These are phyloP conservation scores for Corbicula japonica DNA, from an alignment of 2,888 invertebrate genomes.

Conservation along the genomic window DNA sequence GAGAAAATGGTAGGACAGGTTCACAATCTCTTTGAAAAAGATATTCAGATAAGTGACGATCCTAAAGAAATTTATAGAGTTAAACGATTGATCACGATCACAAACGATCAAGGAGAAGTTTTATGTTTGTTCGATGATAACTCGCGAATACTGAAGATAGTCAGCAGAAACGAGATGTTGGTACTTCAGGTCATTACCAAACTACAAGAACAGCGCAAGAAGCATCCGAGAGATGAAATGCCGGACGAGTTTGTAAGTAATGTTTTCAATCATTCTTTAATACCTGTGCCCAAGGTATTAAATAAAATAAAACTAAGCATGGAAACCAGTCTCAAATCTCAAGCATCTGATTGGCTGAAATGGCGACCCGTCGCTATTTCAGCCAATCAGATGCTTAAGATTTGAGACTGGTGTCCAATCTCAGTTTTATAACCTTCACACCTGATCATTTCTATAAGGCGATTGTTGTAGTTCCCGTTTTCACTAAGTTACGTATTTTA, in stretches of 20 bases:
- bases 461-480: too few species aligned
- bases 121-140: constrained; percentile 55
- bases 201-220: constrained; percentile 19
- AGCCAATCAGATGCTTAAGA: too few species aligned
- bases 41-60: constrained; percentile 34
- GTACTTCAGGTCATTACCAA: constrained; percentile 43
- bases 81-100: constrained; percentile 34
- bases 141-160: constrained; percentile 30
- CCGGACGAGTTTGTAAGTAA: constrained; percentile 57
- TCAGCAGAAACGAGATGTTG: constrained; percentile 39
- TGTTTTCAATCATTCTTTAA: too few species aligned
- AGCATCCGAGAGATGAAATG: constrained; percentile 21
- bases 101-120: constrained; percentile 40
- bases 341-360: too few species aligned
- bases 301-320: too few species aligned
- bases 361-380: too few species aligned
- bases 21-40: constrained; percentile 51
- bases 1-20: constrained; percentile 58
- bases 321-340: too few species aligned
- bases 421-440: too few species aligned
- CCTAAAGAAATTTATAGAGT: constrained; percentile 26
- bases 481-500: too few species aligned
- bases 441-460: too few species aligned
- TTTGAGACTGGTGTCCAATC: too few species aligned
- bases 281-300: too few species aligned